phyloP scores from a whole-genome alignment of 2,888 invertebrate species.

The Ligdia adustata region DNA sequence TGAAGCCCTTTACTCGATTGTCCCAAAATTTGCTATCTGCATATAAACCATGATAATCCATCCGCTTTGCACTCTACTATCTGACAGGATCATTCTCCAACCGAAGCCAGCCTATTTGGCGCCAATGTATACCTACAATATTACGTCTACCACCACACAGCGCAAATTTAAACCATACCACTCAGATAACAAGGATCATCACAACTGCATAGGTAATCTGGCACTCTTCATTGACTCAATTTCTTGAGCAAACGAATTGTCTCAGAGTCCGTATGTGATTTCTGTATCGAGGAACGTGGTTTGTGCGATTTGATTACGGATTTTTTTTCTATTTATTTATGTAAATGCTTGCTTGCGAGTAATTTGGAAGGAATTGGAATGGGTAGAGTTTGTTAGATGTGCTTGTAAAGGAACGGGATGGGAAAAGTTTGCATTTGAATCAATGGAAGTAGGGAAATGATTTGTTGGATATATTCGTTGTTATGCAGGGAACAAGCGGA shows the following conservation, averaged over 20 bases:
- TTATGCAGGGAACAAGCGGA: no score
- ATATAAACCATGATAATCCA: constrained; percentile 39
- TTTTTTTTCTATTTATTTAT: constrained; percentile 16
- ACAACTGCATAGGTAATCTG: constrained; percentile 18
- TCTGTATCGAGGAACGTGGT: constrained; percentile 41
- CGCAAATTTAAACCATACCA: not conserved
- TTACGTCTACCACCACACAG: not conserved
- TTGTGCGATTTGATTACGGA: constrained; percentile 24
- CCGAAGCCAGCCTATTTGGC: constrained; percentile 49
- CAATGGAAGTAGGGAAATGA: no score
- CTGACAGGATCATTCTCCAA: constrained; percentile 46
- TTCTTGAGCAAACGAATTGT: constrained; percentile 55
- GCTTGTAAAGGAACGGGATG: not conserved
- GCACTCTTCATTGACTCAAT: constrained; percentile 53
- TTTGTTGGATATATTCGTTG: no score
- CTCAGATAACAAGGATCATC: not conserved
- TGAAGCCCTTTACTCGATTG: no score
- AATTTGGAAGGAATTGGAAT: constrained; percentile 5
- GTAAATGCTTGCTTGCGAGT: constrained; percentile 9
- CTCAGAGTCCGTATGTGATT: constrained; percentile 43
- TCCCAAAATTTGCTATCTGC: constrained; percentile 16
- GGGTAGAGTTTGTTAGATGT: not conserved
- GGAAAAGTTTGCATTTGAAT: not conserved
- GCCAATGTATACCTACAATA: constrained; percentile 37
- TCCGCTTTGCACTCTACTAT: constrained; percentile 48